Conservation (phyloP, 2,888 invertebrate genomes). For the Drosophila atripex region DNA sequence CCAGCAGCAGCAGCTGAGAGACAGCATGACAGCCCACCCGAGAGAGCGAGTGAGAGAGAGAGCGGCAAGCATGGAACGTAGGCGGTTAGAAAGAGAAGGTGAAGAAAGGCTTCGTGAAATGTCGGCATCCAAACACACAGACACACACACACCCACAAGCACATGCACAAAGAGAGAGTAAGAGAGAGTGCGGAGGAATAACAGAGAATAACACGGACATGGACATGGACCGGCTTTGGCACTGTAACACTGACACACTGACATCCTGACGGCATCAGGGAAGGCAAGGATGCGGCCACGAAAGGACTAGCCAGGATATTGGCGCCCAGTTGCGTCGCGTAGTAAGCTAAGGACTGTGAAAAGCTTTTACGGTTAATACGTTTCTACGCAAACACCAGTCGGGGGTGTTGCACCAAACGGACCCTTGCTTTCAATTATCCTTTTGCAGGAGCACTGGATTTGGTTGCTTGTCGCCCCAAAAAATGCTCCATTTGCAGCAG, state of each 20-base stretch:
- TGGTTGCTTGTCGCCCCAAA: no score
- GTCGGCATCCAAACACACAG: slow-evolving; percentile 27
- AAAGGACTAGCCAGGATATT: background rate
- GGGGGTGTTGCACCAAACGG: slow-evolving; percentile 20
- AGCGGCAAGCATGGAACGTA: no score
- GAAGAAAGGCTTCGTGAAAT: slow-evolving; percentile 29
- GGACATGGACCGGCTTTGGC: slow-evolving; percentile 65
- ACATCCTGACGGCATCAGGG: slow-evolving; percentile 34
- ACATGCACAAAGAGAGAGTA: background rate
- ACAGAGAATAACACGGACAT: slow-evolving; percentile 35
- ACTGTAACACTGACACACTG: slow-evolving; percentile 75
- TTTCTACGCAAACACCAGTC: slow-evolving; percentile 2
- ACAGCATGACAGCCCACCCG: background rate
- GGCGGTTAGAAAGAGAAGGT: background rate
- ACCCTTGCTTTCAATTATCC: slow-evolving; percentile 14
- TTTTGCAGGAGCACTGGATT: background rate
- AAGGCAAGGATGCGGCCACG: slow-evolving; percentile 3
- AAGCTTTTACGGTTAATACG: slow-evolving; percentile 21
- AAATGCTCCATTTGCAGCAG: no score
- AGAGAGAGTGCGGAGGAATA: background rate
- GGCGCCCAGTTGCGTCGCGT: slow-evolving; percentile 8
- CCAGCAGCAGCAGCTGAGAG: slow-evolving; percentile 20
- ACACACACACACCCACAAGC: background rate
- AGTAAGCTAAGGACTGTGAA: slow-evolving; percentile 9
- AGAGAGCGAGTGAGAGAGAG: background rate